Conservation (phyloP, 2,797 vertebrate species). For the Melanotaenia parkinsoni region DNA sequence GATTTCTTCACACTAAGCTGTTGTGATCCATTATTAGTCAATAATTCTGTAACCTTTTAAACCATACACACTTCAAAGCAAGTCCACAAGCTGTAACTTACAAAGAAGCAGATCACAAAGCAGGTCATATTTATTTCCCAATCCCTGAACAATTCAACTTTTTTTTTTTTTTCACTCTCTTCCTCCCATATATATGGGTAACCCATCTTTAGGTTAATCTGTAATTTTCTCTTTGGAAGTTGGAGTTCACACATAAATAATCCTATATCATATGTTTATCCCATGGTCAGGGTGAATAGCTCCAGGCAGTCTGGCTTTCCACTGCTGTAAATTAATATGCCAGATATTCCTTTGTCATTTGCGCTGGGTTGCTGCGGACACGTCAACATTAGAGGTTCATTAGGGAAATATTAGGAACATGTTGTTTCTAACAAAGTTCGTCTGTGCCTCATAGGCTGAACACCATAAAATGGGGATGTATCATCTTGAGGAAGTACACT, state of each 20-base stretch:
- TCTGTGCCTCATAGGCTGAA: not conserved
- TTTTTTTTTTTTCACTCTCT: not conserved
- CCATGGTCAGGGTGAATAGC: not conserved
- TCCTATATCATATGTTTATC: not conserved
- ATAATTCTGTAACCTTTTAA: slow-evolving; percentile 1
- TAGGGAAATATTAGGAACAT: not conserved
- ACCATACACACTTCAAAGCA: not conserved
- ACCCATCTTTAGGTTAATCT: not conserved
- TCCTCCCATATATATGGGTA: not conserved
- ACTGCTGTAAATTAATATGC: not conserved
- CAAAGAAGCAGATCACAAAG: not conserved
- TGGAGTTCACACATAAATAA: not conserved
- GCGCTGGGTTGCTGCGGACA: not conserved
- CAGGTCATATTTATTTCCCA: not conserved
- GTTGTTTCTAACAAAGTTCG: not conserved
- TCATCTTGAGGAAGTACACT: not conserved
- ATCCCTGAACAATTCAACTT: not conserved
- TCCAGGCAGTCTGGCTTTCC: not conserved
- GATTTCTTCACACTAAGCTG: not conserved
- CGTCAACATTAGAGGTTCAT: not conserved
- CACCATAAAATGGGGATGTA: not conserved
- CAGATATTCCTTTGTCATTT: not conserved
- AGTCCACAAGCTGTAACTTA: not conserved
- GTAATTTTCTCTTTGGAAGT: not conserved
- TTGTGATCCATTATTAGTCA: not conserved